Percentiles rank a stretch among this genome's conserved stretches.
phyloP scores from a whole-genome alignment of 2,797 vertebrate genomes.

The Sebastiscus albofasciatus region DNA sequence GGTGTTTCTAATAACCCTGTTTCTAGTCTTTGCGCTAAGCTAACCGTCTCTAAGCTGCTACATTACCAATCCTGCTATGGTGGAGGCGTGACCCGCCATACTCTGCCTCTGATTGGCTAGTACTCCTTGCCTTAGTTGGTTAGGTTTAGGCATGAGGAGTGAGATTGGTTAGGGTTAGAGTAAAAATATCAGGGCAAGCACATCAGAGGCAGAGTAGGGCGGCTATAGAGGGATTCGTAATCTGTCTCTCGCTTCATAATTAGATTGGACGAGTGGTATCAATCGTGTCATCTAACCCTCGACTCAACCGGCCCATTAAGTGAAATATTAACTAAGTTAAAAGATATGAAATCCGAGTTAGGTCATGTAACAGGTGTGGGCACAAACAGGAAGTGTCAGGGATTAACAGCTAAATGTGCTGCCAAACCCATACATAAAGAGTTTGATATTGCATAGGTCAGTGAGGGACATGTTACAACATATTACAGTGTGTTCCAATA shows the following conservation, averaged over 20 bases:
- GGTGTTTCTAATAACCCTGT: not conserved
- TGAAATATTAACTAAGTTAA: not conserved
- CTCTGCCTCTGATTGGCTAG: no score
- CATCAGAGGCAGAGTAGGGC: no score
- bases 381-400: not conserved
- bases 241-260: not conserved
- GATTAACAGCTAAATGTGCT: not conserved
- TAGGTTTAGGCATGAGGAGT: no score
- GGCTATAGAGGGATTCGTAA: no score
- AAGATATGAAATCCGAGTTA: not conserved
- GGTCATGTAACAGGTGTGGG: not conserved
- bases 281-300: not conserved
- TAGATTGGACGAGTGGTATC: not conserved
- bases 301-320: not conserved
- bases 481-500: no score
- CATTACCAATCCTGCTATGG: no score
- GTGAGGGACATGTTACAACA: no score
- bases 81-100: no score
- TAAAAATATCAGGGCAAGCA: no score
- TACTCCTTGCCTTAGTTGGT: no score
- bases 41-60: not conserved
- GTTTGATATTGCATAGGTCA: not conserved
- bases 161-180: no score
- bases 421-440: not conserved
- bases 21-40: not conserved